Base-by-base conservation (phyloP, 2,888 invertebrate genomes). In the Scaptomyza cyrtandrae region DNA sequence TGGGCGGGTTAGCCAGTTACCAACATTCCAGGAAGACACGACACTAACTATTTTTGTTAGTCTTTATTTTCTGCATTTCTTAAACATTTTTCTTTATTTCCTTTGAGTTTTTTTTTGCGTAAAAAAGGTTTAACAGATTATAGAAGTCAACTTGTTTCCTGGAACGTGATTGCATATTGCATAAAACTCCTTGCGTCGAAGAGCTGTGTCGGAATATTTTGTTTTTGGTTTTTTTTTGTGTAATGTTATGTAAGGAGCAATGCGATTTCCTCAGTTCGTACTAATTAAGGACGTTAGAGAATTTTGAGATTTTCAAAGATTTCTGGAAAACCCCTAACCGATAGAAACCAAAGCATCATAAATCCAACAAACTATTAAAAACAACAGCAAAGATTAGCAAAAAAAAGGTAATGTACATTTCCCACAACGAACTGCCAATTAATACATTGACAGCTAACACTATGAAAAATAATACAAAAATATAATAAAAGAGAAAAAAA, bases 71-170 rank as follows among this genome's bases (percentile, higher is more conserved):
- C n/a, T 16, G 2, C 5, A 24, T 50, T 70, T 75, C 66, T 68
- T 68, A 50, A 16, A 13, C 13, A 31, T 29, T 44, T 54, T 62
- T 46, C 45, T 60, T 35, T 16, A 35, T 31, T 31, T 31, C 6
- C 57, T 68, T 46, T 45, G 54, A 63, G 44, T 60, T 45, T 10
- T 11, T 44, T 39, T 19, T 83, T 82, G 86, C 86, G 77, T 86
- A 79, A 83, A 81, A 76, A 74, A 39, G 39, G 61, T 16, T 70
- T 49, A 79, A 63, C 56, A 64, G 52, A 70, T 66, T 66, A 69
- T 16, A 48, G 49, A 75, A 87, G 75, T 87, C 70, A 80, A 63
- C 63, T 67, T 44, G 5, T 19, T 81, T 78, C 85, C 39, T 3
- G 45, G 81, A 75, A 74, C 14, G 13, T 29, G 49, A 33, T 14